Evolutionary conservation across 2,113 vertebrate genomes (phyloP).

Genomic region (Hippocampus mohnikei): DNA sequence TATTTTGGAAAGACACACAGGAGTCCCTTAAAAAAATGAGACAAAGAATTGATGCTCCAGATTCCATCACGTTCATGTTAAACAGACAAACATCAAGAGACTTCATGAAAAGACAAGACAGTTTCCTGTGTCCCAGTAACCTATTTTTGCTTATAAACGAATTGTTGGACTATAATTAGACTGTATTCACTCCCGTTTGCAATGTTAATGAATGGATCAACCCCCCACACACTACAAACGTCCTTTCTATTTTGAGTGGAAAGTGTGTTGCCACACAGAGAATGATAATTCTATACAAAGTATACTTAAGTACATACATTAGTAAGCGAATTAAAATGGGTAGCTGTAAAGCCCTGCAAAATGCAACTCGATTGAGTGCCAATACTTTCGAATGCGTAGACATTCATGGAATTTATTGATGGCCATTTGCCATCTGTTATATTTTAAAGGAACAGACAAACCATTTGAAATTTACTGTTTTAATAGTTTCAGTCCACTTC

Average conservation of each 20-base stretch:
- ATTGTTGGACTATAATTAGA: conserved; percentile 43
- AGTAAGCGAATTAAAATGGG: neutral
- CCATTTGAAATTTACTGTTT: neutral
- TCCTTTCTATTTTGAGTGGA: conserved; percentile 17
- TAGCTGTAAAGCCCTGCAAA: neutral
- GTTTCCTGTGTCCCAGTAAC: conserved; percentile 57
- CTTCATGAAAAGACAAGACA: conserved; percentile 33
- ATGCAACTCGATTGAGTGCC: neutral
- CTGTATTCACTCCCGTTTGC: conserved; percentile 27
- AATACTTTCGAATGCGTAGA: neutral
- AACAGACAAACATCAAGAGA: conserved; percentile 37
- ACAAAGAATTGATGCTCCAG: conserved; percentile 29
- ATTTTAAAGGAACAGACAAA: neutral
- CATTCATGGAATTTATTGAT: neutral
- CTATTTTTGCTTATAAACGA: conserved; percentile 42
- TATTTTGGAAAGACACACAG: neutral
- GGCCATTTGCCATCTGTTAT: neutral
- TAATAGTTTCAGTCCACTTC: too few species aligned
- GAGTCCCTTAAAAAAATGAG: conserved; percentile 8
- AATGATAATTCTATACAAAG: neutral
- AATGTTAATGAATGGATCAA: conserved; percentile 37
- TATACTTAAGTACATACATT: neutral
- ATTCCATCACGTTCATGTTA: conserved; percentile 43
- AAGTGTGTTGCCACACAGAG: neutral
- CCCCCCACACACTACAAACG: conserved; percentile 17